phyloP scores from a whole-genome alignment of 2,888 invertebrate species.

The Danaus chrysippus region DNA sequence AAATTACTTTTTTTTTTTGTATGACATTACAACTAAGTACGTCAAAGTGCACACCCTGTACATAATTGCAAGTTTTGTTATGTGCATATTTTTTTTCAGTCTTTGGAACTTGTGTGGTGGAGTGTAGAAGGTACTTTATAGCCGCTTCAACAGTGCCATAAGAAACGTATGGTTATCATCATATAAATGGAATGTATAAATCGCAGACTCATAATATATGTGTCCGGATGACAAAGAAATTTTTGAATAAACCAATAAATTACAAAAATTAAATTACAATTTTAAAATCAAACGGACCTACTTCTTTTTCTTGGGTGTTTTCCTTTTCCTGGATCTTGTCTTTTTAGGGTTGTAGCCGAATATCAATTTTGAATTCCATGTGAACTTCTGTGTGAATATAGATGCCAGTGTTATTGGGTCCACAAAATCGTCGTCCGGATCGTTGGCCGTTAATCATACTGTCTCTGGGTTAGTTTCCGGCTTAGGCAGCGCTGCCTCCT shows the following conservation, averaged over 20 bases:
- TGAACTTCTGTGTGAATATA: constrained; percentile 43
- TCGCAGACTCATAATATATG: too few species aligned
- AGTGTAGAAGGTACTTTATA: constrained; percentile 37
- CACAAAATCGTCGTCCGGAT: constrained; percentile 32
- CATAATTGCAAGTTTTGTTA: constrained; percentile 29
- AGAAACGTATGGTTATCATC: constrained; percentile 21
- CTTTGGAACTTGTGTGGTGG: constrained; percentile 52
- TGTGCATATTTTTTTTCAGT: constrained; percentile 42
- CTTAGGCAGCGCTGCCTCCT: constrained; percentile 42
- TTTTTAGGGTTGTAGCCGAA: constrained; percentile 28
- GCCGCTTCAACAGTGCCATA: constrained; percentile 32
- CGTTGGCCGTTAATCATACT: constrained; percentile 47
- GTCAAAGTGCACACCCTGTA: constrained; percentile 31
- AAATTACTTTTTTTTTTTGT: constrained; percentile 8
- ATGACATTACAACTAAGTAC: constrained; percentile 22
- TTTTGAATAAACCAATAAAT: too few species aligned
- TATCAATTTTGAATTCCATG: constrained; percentile 39
- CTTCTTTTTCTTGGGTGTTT: constrained; percentile 14
- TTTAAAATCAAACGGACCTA: background rate
- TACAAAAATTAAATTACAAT: too few species aligned
- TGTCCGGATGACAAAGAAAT: too few species aligned
- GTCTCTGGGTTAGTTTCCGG: constrained; percentile 47
- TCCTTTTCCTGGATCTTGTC: constrained; percentile 12
- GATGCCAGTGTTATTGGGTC: constrained; percentile 44
- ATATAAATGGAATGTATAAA: too few species aligned